Percentiles rank a stretch among this genome's conserved stretches.
Conservation (phyloP, 2,888 invertebrate genomes). For the Drosophila merina region DNA sequence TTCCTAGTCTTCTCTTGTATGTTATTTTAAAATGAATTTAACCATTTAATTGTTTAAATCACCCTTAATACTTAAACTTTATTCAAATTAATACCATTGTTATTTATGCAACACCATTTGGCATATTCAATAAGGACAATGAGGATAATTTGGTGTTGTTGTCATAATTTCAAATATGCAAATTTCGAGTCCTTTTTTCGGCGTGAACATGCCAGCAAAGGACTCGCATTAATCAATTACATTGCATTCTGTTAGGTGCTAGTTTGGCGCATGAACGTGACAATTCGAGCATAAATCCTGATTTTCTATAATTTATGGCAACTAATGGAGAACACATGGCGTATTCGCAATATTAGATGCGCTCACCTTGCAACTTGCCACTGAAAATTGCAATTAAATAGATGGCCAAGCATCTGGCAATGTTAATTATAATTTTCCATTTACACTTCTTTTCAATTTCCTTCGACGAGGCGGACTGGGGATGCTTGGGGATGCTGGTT, state of each 20-base stretch:
- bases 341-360: conserved; percentile 57
- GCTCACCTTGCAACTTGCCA: conserved; percentile 13
- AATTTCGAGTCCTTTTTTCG: conserved; percentile 28
- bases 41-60: background rate
- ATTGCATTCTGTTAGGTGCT: conserved; percentile 28
- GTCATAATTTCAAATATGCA: conserved; percentile 46
- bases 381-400: conserved; percentile 32
- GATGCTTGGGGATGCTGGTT: background rate
- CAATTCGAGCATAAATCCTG: conserved; percentile 72
- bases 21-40: too few species aligned
- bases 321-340: conserved; percentile 72
- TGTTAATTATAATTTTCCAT: conserved; percentile 69
- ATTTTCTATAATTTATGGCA: conserved; percentile 73
- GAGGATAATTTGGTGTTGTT: conserved; percentile 38
- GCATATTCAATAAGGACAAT: conserved; percentile 21
- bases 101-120: conserved; percentile 1
- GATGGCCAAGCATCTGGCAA: conserved; percentile 48
- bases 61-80: background rate
- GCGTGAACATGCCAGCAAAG: conserved; percentile 16
- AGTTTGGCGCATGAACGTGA: conserved; percentile 58
- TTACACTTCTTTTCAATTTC: conserved; percentile 64
- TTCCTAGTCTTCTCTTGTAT: too few species aligned
- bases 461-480: conserved; percentile 2
- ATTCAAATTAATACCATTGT: background rate
- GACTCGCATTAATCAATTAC: conserved; percentile 63